Percentiles rank a stretch among this genome's conserved stretches.
Conservation (phyloP, 2,797 vertebrate species). For the Cygnus olor region DNA sequence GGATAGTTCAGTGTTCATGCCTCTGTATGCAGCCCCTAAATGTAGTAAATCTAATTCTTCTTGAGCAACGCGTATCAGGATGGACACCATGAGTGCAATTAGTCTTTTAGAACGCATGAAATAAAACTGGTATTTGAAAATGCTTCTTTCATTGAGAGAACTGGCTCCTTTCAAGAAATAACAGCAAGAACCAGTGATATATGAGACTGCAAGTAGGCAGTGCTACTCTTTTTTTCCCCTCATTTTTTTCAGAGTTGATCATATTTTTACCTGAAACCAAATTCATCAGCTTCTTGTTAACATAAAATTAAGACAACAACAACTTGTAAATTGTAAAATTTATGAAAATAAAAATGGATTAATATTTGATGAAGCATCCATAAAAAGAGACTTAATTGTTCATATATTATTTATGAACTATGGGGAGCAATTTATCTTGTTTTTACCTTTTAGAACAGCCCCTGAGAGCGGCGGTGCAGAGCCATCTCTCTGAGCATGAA, state of each 20-base stretch:
- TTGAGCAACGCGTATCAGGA: neutral
- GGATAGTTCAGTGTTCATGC: neutral
- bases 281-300: slow-evolving; percentile 65
- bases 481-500: neutral
- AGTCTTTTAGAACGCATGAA: neutral
- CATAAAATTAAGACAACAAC: slow-evolving; percentile 64
- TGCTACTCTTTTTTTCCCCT: neutral
- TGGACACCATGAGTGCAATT: neutral
- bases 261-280: slow-evolving; percentile 5
- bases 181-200: neutral
- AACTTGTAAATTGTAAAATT: slow-evolving; percentile 79
- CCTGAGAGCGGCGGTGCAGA: neutral
- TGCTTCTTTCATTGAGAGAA: neutral
- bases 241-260: neutral
- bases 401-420: slow-evolving; percentile 58
- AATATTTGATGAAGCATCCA: slow-evolving; percentile 70
- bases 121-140: neutral
- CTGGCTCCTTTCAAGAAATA: neutral
- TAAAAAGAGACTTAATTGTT: slow-evolving; percentile 73
- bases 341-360: slow-evolving; percentile 76
- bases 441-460: slow-evolving; percentile 48
- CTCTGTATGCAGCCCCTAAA: neutral
- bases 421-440: slow-evolving; percentile 50
- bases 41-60: neutral
- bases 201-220: neutral